phyloP scores from a whole-genome alignment of 2,113 vertebrate species.

The Salvelinus namaycush region DNA sequence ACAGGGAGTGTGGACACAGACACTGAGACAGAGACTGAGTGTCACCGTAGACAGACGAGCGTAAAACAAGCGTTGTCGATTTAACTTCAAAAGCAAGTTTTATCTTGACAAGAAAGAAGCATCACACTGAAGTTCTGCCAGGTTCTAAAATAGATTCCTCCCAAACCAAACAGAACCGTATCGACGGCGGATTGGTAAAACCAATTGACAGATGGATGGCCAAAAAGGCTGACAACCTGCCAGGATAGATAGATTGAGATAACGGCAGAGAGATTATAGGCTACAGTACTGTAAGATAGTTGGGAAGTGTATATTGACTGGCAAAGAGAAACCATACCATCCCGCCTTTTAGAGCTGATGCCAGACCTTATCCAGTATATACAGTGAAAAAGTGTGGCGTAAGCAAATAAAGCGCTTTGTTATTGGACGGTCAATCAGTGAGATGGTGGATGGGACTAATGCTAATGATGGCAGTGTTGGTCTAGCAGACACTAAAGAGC shows the following conservation, averaged over 20 bases:
- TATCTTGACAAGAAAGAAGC: background rate
- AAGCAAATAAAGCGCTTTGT: slow-evolving; percentile 3
- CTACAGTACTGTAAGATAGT: too few species aligned
- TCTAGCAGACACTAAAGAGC: slow-evolving; percentile 33
- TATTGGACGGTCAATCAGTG: slow-evolving; percentile 27
- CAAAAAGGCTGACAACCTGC: background rate
- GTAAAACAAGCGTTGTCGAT: background rate
- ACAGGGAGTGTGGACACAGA: background rate
- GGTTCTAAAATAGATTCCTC: background rate
- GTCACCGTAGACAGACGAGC: background rate
- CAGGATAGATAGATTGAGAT: slow-evolving; percentile 14
- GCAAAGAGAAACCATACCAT: slow-evolving; percentile 25
- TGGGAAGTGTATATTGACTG: slow-evolving; percentile 23
- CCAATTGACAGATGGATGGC: background rate
- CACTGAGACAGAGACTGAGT: background rate
- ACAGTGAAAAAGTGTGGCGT: background rate
- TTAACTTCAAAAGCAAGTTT: background rate
- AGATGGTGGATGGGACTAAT: slow-evolving; percentile 43
- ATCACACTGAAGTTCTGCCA: background rate
- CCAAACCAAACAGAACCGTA: background rate
- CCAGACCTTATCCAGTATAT: background rate
- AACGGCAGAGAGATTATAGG: background rate
- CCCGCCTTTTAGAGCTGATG: background rate
- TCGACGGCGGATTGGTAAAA: background rate
- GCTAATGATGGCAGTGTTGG: slow-evolving; percentile 42